These are phyloP conservation scores for Trematocara macrostoma DNA, from an alignment of 2,113 vertebrate species.

Conservation along the genomic window DNA sequence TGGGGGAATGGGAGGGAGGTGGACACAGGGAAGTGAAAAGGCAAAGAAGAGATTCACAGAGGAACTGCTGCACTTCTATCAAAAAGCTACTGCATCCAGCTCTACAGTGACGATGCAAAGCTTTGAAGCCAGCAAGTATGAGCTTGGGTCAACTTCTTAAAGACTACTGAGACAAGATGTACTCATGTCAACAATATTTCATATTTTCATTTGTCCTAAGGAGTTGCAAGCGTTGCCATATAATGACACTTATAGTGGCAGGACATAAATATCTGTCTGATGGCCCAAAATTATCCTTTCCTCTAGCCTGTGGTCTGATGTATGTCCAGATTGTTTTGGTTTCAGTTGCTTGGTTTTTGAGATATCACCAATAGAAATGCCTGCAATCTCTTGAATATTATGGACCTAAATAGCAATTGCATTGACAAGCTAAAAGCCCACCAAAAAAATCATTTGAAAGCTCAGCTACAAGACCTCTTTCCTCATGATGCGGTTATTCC, in stretches of 20 bases:
- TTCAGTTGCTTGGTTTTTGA: background rate
- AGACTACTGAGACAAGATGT: background rate
- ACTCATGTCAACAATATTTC: background rate
- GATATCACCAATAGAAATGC: background rate
- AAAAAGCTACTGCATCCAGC: background rate
- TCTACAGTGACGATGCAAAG: background rate
- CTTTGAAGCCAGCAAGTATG: background rate
- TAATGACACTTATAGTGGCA: background rate
- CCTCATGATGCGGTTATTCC: fast-evolving
- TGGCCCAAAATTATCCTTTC: background rate
- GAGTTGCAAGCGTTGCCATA: background rate
- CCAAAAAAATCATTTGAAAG: background rate
- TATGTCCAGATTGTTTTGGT: background rate
- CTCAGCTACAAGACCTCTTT: background rate
- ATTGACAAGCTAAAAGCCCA: background rate
- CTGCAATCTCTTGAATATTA: background rate
- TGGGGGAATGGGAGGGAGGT: constrained; percentile 61
- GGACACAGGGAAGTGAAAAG: constrained; percentile 14
- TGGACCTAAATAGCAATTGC: background rate
- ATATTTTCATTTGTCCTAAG: background rate
- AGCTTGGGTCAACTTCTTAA: background rate
- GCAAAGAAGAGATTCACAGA: constrained; percentile 22
- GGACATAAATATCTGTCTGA: background rate
- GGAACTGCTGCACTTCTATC: background rate
- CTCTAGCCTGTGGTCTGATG: background rate